These are phyloP conservation scores for Zele albiditarsus DNA, from an alignment of 2,888 invertebrate species.

Conservation along the genomic window DNA sequence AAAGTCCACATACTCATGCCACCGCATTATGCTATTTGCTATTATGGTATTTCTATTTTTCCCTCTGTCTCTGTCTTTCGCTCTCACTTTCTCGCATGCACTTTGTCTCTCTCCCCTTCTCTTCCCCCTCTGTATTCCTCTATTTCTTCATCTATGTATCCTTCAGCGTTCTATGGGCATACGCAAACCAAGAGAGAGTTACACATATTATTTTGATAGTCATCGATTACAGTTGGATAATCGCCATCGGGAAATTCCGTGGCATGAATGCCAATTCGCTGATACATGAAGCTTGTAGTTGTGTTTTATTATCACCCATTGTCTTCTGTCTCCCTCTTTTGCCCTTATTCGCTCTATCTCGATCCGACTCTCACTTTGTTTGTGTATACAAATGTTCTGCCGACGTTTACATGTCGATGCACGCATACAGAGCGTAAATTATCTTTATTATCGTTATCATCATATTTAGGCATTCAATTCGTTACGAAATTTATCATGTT, in stretches of 20 bases:
- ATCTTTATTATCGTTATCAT: neutral
- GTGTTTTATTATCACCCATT: neutral
- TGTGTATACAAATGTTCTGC: slow-evolving; percentile 15
- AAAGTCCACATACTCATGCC: neutral
- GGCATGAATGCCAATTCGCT: slow-evolving; percentile 6
- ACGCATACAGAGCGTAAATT: slow-evolving; percentile 16
- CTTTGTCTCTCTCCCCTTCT: neutral
- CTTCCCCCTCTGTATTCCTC: neutral
- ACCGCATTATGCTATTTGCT: neutral
- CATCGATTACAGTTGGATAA: slow-evolving; percentile 21
- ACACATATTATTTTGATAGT: neutral
- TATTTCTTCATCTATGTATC: neutral
- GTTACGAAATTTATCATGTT: neutral
- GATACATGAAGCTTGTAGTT: neutral
- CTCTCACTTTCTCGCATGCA: neutral
- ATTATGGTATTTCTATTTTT: too few species aligned
- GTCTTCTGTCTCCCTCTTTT: slow-evolving; percentile 11
- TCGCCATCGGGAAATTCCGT: slow-evolving; percentile 14
- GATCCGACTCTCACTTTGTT: slow-evolving; percentile 8
- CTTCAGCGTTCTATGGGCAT: neutral
- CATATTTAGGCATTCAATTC: too few species aligned
- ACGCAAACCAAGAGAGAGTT: slow-evolving; percentile 20
- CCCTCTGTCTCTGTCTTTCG: neutral
- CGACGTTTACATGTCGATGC: slow-evolving; percentile 35
- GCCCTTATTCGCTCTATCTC: neutral